Evolutionary conservation across 2,888 invertebrate species (phyloP), one percentile per base, ranked within the genome.

Genomic region (Petrophora chlorosata): DNA sequence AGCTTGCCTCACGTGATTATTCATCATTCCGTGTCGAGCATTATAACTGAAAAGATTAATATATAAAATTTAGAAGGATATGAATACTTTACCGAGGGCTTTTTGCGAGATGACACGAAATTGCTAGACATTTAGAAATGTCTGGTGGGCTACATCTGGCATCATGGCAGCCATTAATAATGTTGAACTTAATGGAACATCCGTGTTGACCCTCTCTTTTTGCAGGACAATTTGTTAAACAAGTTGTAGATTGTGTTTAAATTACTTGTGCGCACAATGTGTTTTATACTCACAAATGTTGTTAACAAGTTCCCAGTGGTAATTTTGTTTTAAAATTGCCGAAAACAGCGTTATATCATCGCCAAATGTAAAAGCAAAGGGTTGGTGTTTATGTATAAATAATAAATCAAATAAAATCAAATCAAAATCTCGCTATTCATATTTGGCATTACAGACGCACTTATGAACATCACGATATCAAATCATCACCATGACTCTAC

Each of bases 21-120:
- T 63, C 52, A 70, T 71, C 71, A 68, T 60, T 38, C 53, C 51
- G 44, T 63, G 69, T 67, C 60, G 47, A 51, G 54, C 43, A 48
- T 53, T 63, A 65, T 59, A 61, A 53, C 60, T 56, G 53, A 61
- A 65, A 65, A 67, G 70, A 73, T 70, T 72, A 65, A 67, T 70
- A 61, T 42, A 48, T 61, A 54, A 60, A 65, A 53, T 63, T 61
- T 57, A 62, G 47, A 65, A 67, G 62, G 51, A 49, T 29, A 26
- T 42, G 51, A 56, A 65, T 65, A 65, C 63, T 65, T 65, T 35
- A 57, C n/a, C 43, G 51, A 41, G 42, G 50, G 55, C 53, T 62
- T 65, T 68, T 64, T 62, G 51, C 54, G 53, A 41, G 61, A 58
- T 61, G 57, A 59, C 44, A 50, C 42, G 41, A 55, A 56, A 61